phyloP scores from a whole-genome alignment of 2,888 invertebrate species.

The Oligia strigilis region DNA sequence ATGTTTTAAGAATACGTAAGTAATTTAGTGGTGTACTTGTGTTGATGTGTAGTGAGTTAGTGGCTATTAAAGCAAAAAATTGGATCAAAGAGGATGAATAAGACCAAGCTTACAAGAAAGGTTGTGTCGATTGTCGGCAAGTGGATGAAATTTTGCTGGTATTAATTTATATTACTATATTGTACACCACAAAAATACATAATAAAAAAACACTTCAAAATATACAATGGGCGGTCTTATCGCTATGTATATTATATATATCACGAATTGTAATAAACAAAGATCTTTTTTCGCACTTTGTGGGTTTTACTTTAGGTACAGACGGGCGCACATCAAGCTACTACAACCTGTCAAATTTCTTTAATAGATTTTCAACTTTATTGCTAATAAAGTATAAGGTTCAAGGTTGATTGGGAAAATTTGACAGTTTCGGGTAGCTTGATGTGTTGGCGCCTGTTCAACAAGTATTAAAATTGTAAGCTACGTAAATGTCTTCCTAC shows the following conservation, averaged over 20 bases:
- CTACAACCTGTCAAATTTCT: too few species aligned
- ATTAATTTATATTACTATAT: not conserved
- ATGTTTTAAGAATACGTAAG: not conserved
- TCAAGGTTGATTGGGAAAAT: too few species aligned
- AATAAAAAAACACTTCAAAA: not conserved
- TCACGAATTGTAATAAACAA: not conserved
- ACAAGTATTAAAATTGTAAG: not conserved
- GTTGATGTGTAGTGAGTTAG: constrained; percentile 4
- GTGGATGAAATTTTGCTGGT: not conserved
- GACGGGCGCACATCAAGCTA: too few species aligned
- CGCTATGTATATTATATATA: not conserved
- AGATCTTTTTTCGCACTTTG: not conserved
- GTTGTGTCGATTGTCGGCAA: not conserved
- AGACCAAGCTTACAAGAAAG: not conserved
- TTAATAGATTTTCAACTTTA: too few species aligned
- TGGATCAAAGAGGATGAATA: not conserved
- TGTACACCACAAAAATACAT: not conserved
- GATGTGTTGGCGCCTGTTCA: too few species aligned
- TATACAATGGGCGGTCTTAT: not conserved
- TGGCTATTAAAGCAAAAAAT: not conserved
- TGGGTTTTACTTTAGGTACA: not conserved
- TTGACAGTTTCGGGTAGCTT: too few species aligned
- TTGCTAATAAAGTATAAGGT: too few species aligned
- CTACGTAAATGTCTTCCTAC: too few species aligned
- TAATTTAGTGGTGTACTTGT: not conserved